Percentiles rank a stretch among this genome's conserved stretches.
phyloP scores from a whole-genome alignment of 2,797 vertebrate species.

The Molossus alvarezi region DNA sequence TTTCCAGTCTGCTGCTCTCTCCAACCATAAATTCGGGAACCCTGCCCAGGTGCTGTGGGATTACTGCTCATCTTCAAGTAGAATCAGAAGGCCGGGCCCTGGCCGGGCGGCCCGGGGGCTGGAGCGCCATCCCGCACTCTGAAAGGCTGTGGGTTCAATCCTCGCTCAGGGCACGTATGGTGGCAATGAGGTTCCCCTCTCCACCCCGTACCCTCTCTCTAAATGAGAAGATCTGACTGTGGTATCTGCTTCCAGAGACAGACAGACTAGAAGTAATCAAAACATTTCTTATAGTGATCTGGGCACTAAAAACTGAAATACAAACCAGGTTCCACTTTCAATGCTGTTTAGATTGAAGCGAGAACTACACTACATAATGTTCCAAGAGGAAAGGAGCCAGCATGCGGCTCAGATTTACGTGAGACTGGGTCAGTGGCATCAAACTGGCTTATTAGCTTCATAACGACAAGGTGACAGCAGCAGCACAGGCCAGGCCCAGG shows the following conservation, averaged over 20 bases:
- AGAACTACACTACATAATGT: conserved; percentile 31
- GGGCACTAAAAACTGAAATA: conserved; percentile 37
- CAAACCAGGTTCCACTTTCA: background rate
- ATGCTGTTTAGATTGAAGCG: conserved; percentile 19
- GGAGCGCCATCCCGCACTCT: too few species aligned
- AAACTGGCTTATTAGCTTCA: conserved; percentile 63
- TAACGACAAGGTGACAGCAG: conserved; percentile 6
- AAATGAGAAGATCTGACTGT: background rate
- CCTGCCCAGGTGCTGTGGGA: background rate
- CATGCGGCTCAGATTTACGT: background rate
- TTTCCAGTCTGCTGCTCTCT: conserved; percentile 4
- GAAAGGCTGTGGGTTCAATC: background rate
- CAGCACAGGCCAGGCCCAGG: background rate
- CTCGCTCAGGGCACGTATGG: too few species aligned
- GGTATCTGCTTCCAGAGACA: conserved; percentile 43
- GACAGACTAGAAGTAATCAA: conserved; percentile 38
- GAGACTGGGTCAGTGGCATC: background rate
- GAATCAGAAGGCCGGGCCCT: background rate
- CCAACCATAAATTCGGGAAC: background rate
- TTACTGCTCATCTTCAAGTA: background rate
- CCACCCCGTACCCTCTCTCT: too few species aligned
- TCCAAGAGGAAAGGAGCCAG: conserved; percentile 53
- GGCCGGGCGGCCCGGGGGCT: too few species aligned
- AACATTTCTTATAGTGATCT: conserved; percentile 7
- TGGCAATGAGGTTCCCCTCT: too few species aligned